A percentile compares a stretch with the other conserved stretches of the same genome.
Evolutionary conservation across 37 sponge, comb jelly and placozoan genomes (phyloP).

Genomic region (Theonella swinhoei): DNA sequence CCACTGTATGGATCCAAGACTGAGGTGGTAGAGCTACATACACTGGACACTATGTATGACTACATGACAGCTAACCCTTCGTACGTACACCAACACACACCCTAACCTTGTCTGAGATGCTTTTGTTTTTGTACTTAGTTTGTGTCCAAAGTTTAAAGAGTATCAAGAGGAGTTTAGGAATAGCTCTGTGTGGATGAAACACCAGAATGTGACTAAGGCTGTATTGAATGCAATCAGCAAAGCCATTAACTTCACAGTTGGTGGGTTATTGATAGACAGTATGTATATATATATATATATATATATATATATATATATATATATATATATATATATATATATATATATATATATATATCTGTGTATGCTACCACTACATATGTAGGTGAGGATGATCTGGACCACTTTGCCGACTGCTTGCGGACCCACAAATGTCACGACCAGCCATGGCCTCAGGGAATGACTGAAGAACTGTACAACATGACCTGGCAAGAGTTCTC

Average conservation of each 20-base stretch:
- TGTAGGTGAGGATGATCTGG: constrained; percentile 4
- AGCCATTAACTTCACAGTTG: constrained; percentile 21
- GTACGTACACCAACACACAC: background rate
- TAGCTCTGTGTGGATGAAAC: constrained; percentile 19
- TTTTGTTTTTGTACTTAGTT: constrained; percentile 2
- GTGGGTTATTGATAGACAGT: constrained; percentile 8
- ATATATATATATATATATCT: too few relatives aligned
- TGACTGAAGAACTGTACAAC: constrained; percentile 29
- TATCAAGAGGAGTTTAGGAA: constrained; percentile 8
- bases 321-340: too few relatives aligned
- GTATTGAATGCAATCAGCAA: constrained; percentile 17
- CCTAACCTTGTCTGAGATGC: too few relatives aligned
- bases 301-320: too few relatives aligned
- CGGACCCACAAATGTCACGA: constrained; percentile 40
- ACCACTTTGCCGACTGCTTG: constrained; percentile 49
- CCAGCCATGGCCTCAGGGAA: constrained; percentile 33
- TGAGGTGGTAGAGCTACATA: constrained; percentile 15
- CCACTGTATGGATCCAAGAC: constrained; percentile 16
- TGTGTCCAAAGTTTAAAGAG: constrained; percentile 39
- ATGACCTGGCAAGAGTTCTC: constrained; percentile 8
- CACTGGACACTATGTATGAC: constrained; percentile 24
- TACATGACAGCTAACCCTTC: constrained; percentile 27
- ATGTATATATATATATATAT: too few relatives aligned
- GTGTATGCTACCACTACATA: too few relatives aligned
- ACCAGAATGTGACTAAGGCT: constrained; percentile 20